phyloP scores from a whole-genome alignment of 2,797 vertebrate species.

The Danio jaintianensis region DNA sequence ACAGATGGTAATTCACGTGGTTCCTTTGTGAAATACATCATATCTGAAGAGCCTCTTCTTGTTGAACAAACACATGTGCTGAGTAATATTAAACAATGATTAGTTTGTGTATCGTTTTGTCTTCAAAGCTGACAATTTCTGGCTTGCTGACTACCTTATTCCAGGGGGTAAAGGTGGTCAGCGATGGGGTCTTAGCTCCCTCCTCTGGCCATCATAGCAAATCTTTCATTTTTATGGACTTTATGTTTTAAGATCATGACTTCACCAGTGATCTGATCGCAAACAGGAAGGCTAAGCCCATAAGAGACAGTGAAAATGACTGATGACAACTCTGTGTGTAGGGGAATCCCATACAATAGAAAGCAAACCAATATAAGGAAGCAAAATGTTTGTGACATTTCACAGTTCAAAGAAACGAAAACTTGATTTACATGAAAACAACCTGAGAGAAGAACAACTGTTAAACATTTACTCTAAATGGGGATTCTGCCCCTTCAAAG shows the following conservation, averaged over 20 bases:
- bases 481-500: not conserved
- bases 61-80: not conserved
- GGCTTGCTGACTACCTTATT: not conserved
- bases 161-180: not conserved
- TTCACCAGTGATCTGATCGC: not conserved
- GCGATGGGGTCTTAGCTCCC: slow-evolving; percentile 60
- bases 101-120: not conserved
- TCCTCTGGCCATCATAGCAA: slow-evolving; percentile 58
- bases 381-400: not conserved
- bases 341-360: not conserved
- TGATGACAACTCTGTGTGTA: not conserved
- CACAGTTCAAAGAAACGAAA: not conserved
- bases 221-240: too few relatives aligned
- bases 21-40: not conserved
- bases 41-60: not conserved
- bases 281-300: too few relatives aligned
- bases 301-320: not conserved
- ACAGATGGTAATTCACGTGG: not conserved
- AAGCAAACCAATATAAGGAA: not conserved
- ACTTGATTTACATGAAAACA: not conserved
- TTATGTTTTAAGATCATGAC: not conserved
- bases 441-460: not conserved
- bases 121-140: not conserved
- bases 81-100: not conserved
- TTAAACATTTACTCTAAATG: not conserved